phyloP scores from a whole-genome alignment of 2,797 vertebrate genomes.

The Mormyrus proboscirostris region DNA sequence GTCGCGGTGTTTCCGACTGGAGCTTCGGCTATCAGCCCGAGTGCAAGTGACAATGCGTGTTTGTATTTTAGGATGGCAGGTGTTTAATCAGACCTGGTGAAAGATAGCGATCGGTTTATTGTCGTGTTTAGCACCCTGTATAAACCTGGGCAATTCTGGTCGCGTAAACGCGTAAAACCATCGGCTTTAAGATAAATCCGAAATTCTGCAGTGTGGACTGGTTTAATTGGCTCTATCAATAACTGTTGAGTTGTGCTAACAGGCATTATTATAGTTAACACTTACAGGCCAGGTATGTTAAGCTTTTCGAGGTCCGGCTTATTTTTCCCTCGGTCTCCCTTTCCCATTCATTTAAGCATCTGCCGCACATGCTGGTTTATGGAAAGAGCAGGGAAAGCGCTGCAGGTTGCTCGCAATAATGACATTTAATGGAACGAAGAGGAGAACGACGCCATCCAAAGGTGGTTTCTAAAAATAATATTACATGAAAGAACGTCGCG shows the following conservation, averaged over 20 bases:
- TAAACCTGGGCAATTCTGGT: not conserved
- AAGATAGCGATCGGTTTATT: conserved; percentile 20
- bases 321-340: not conserved
- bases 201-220: not conserved
- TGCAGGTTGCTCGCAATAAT: not conserved
- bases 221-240: not conserved
- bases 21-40: conserved; percentile 19
- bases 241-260: not conserved
- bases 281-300: not conserved
- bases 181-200: not conserved
- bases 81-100: not conserved
- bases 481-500: not conserved
- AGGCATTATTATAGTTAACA: not conserved
- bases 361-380: not conserved
- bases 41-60: conserved; percentile 28
- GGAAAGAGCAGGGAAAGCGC: not conserved
- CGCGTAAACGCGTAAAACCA: not conserved
- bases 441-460: not conserved
- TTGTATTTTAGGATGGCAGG: not conserved
- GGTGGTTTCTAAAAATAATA: not conserved
- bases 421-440: not conserved
- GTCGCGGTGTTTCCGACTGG: conserved; percentile 14
- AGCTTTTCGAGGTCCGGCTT: not conserved
- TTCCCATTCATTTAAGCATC: not conserved
- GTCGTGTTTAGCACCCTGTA: conserved; percentile 8